Evolutionary conservation across 2,888 invertebrate species (phyloP).

Genomic region (Abrostola triplasia): DNA sequence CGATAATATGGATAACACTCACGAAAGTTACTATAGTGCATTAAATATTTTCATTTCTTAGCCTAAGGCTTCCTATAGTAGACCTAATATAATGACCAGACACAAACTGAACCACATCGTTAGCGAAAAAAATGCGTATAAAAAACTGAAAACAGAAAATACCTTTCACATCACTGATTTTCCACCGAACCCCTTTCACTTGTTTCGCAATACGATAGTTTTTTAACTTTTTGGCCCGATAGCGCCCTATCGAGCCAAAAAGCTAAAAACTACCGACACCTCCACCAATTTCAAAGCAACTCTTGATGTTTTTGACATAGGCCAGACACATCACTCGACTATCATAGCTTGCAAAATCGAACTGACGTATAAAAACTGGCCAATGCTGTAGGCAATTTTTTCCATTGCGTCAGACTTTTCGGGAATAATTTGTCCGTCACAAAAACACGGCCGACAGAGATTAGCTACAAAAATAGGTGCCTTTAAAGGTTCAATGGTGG

Average conservation of each 20-base stretch:
- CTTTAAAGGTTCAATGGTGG: conserved; percentile 7
- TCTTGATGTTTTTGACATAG: conserved; percentile 58
- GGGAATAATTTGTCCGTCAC: conserved; percentile 53
- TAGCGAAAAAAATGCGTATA: too few species aligned
- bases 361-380: conserved; percentile 56
- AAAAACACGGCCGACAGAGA: conserved; percentile 37
- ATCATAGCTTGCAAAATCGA: conserved; percentile 62
- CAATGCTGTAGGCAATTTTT: conserved; percentile 58
- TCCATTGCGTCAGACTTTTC: conserved; percentile 51
- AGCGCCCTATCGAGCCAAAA: conserved; percentile 20
- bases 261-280: conserved; percentile 31
- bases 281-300: conserved; percentile 42
- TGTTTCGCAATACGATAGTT: conserved; percentile 15
- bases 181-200: background rate
- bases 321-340: conserved; percentile 59
- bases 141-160: too few species aligned
- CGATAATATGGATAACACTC: too few species aligned
- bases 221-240: too few species aligned
- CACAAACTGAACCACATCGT: too few species aligned
- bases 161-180: background rate
- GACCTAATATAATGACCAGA: too few species aligned
- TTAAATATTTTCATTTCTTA: too few species aligned
- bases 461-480: conserved; percentile 38
- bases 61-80: too few species aligned
- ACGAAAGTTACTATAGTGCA: too few species aligned